Percentiles rank a stretch among this genome's conserved stretches.
These are phyloP conservation scores for Cetoscarus ocellatus DNA, from an alignment of 2,797 vertebrate species.

Conservation along the genomic window DNA sequence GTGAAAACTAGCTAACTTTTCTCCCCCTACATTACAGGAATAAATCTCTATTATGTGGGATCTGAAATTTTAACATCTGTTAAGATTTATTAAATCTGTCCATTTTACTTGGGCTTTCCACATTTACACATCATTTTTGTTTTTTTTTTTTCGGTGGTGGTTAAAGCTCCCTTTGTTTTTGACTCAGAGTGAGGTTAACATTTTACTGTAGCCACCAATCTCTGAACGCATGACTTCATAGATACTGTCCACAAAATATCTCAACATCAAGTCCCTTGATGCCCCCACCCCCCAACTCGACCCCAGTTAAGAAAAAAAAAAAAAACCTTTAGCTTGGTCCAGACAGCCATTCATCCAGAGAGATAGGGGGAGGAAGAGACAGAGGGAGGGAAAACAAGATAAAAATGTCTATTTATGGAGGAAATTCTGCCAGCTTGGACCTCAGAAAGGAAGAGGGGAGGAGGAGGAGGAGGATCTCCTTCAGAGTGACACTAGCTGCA, in stretches of 20 bases:
- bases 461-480: slow-evolving; percentile 57
- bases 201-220: slow-evolving; percentile 17
- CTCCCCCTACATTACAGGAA: too few species aligned
- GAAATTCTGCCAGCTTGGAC: slow-evolving; percentile 51
- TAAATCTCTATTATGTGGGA: too few species aligned
- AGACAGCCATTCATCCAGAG: slow-evolving; percentile 44
- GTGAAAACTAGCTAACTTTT: too few species aligned
- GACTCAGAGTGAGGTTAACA: neutral
- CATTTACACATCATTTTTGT: neutral
- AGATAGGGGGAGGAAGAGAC: slow-evolving; percentile 53
- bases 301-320: neutral
- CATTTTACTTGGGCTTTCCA: too few species aligned
- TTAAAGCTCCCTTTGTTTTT: neutral
- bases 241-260: slow-evolving; percentile 29
- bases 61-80: too few species aligned
- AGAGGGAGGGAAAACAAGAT: slow-evolving; percentile 49
- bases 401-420: slow-evolving; percentile 59
- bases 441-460: slow-evolving; percentile 49
- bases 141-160: slow-evolving; percentile 6
- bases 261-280: slow-evolving; percentile 46
- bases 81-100: too few species aligned
- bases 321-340: slow-evolving; percentile 37
- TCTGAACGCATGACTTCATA: slow-evolving; percentile 25
- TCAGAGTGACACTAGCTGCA: slow-evolving; percentile 57
- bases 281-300: neutral